A percentile compares a stretch with the other conserved stretches of the same genome.
phyloP scores from a whole-genome alignment of 1,140 invertebrate species.

The Apocrypta bakeri region DNA sequence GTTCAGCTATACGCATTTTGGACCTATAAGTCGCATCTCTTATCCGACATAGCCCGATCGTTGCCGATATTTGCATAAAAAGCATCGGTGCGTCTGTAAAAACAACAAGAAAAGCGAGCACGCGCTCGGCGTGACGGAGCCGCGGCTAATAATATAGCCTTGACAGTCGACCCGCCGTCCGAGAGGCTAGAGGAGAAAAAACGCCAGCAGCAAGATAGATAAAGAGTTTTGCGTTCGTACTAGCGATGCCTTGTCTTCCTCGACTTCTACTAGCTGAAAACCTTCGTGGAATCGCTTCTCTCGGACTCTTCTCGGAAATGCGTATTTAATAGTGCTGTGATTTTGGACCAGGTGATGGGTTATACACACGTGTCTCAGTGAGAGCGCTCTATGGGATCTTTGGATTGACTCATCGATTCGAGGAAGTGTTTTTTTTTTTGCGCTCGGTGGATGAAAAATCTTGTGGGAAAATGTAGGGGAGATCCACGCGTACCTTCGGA shows the following conservation, averaged over 20 bases:
- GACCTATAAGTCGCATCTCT: too few species aligned
- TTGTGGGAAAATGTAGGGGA: too few species aligned
- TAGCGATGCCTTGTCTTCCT: conserved; percentile 3
- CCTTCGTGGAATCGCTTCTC: conserved; percentile 28
- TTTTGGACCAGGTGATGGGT: neutral
- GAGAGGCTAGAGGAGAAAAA: neutral
- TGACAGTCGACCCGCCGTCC: conserved; percentile 67
- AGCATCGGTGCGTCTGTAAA: too few species aligned
- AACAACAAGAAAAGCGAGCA: neutral
- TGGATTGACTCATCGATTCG: too few species aligned
- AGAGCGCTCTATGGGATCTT: too few species aligned
- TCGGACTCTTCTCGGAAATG: neutral
- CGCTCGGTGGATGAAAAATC: neutral
- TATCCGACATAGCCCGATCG: neutral
- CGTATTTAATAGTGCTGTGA: neutral
- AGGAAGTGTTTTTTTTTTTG: neutral
- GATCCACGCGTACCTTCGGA: too few species aligned
- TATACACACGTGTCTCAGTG: neutral
- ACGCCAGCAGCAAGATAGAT: neutral
- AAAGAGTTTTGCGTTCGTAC: neutral
- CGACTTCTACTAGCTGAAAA: conserved; percentile 15
- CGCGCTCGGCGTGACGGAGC: conserved; percentile 61
- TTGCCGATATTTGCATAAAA: too few species aligned
- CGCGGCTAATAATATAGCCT: conserved; percentile 64
- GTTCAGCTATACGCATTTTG: neutral